phyloP scores from a whole-genome alignment of 2,888 invertebrate species.

The Syritta pipiens region DNA sequence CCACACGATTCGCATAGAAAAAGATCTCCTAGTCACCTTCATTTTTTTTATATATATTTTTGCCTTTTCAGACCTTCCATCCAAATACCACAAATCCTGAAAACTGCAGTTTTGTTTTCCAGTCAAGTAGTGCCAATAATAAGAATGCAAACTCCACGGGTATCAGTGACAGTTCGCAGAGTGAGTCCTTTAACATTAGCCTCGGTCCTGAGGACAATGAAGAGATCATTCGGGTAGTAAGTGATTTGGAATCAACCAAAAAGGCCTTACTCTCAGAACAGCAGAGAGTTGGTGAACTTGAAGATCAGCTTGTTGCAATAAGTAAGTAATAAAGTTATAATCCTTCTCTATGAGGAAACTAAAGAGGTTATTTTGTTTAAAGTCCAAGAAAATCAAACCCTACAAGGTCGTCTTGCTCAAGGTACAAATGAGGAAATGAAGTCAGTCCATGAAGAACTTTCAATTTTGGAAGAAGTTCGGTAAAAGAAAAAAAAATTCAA shows the following conservation, averaged over 20 bases:
- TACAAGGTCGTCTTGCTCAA: slow-evolving; percentile 77
- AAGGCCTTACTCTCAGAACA: slow-evolving; percentile 86
- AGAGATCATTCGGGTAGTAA: slow-evolving; percentile 81
- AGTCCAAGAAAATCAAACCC: slow-evolving; percentile 78
- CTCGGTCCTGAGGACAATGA: slow-evolving; percentile 76
- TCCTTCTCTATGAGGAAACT: neutral
- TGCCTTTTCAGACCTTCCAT: slow-evolving; percentile 68
- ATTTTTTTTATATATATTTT: neutral
- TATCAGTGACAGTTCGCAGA: slow-evolving; percentile 72
- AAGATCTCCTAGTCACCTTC: no score
- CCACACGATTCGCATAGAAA: no score
- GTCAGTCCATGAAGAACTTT: slow-evolving; percentile 87
- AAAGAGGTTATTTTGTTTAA: neutral
- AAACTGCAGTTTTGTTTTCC: slow-evolving; percentile 73
- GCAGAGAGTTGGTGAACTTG: slow-evolving; percentile 86
- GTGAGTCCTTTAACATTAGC: slow-evolving; percentile 65
- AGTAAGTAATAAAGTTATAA: slow-evolving; percentile 72
- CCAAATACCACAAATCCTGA: slow-evolving; percentile 72
- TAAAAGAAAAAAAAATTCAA: slow-evolving; percentile 75
- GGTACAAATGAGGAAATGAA: slow-evolving; percentile 87
- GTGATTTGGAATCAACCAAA: slow-evolving; percentile 86
- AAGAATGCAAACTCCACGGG: slow-evolving; percentile 76
- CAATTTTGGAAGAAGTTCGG: slow-evolving; percentile 92
- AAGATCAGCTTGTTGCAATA: slow-evolving; percentile 86
- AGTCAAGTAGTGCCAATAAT: slow-evolving; percentile 69